Percentiles rank a stretch among this genome's conserved stretches.
Conservation (phyloP, 2,888 invertebrate genomes). For the Erebia epiphron region DNA sequence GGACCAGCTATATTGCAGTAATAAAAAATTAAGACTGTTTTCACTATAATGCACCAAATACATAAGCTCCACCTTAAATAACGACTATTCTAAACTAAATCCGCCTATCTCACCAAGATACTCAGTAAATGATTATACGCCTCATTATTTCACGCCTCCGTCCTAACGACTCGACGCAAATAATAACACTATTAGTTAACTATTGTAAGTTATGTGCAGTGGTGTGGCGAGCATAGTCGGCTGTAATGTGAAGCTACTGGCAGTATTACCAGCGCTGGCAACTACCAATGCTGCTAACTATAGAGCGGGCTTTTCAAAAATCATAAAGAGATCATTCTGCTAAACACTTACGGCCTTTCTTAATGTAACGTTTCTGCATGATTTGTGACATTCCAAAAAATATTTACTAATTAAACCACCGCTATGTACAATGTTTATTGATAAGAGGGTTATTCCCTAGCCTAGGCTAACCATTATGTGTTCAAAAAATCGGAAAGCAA, state of each 20-base stretch:
- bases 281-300: conserved; percentile 25
- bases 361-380: too few relatives aligned
- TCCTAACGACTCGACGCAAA: conserved; percentile 40
- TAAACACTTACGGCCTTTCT: too few relatives aligned
- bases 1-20: too few relatives aligned
- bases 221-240: conserved; percentile 49
- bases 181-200: conserved; percentile 53
- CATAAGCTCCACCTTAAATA: background rate
- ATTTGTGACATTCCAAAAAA: too few relatives aligned
- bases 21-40: too few relatives aligned
- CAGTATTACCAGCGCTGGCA: conserved; percentile 54
- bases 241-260: conserved; percentile 59
- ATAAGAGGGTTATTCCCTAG: too few relatives aligned
- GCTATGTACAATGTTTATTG: too few relatives aligned
- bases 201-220: conserved; percentile 55
- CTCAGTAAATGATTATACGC: conserved; percentile 26
- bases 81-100: conserved; percentile 15
- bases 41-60: too few relatives aligned
- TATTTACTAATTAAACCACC: too few relatives aligned
- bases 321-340: background rate
- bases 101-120: conserved; percentile 9
- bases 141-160: conserved; percentile 37
- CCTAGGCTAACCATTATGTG: too few relatives aligned
- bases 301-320: conserved; percentile 36
- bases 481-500: too few relatives aligned